phyloP scores from a whole-genome alignment of 2,797 vertebrate species.

The Sternotherus odoratus region DNA sequence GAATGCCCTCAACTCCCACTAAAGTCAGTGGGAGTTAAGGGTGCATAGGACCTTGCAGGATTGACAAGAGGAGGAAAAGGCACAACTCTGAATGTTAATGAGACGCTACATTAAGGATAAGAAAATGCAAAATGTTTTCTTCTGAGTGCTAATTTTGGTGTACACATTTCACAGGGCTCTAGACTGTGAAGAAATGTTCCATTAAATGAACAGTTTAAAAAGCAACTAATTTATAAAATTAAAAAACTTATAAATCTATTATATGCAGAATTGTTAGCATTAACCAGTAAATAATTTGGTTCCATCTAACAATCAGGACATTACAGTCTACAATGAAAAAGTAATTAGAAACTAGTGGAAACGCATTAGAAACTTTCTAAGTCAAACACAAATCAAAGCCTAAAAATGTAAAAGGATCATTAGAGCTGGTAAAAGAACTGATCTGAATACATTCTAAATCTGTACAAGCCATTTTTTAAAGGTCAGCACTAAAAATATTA shows the following conservation, averaged over 20 bases:
- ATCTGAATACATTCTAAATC: conserved; percentile 33
- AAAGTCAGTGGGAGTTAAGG: background rate
- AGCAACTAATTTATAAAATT: conserved; percentile 15
- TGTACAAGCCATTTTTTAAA: background rate
- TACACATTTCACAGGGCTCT: conserved; percentile 39
- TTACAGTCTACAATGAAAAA: conserved; percentile 48
- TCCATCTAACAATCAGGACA: conserved; percentile 48
- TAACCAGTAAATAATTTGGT: conserved; percentile 39
- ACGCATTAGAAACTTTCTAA: conserved; percentile 46
- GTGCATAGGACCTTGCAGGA: background rate
- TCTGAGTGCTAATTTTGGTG: conserved; percentile 55
- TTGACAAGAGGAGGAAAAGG: background rate
- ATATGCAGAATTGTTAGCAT: background rate
- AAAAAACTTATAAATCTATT: conserved; percentile 1
- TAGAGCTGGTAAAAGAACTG: conserved; percentile 37
- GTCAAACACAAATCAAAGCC: conserved; percentile 44
- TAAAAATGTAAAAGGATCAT: conserved; percentile 55
- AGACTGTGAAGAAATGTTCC: conserved; percentile 58
- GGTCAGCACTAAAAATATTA: background rate
- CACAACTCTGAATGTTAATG: conserved; percentile 11
- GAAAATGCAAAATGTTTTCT: conserved; percentile 45
- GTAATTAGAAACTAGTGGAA: conserved; percentile 50
- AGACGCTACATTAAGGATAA: conserved; percentile 21
- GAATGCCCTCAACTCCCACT: background rate
- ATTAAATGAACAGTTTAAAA: conserved; percentile 50